Percentiles rank a stretch among this genome's conserved stretches.
phyloP scores from a whole-genome alignment of 2,888 invertebrate species.

The Erannis defoliaria region DNA sequence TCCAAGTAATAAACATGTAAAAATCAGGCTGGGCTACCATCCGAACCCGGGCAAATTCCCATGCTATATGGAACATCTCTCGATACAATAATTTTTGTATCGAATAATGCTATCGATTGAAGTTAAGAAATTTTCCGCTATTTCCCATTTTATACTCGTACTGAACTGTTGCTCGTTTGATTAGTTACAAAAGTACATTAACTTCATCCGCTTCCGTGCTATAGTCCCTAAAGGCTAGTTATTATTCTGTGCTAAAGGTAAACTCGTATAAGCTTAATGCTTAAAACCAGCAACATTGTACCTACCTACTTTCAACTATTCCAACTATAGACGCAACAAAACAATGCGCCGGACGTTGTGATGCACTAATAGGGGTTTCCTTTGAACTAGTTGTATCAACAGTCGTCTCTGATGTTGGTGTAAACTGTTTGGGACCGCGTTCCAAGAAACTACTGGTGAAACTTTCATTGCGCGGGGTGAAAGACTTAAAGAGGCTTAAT shows the following conservation, averaged over 20 bases:
- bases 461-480: constrained; percentile 8
- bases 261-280: background rate
- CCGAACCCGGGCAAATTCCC: no score
- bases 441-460: constrained; percentile 51
- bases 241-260: background rate
- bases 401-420: constrained; percentile 60
- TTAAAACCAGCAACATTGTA: constrained; percentile 17
- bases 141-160: no score
- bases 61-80: no score
- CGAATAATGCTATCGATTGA: no score
- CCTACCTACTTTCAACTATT: constrained; percentile 42
- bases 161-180: background rate
- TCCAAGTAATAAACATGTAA: no score
- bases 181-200: background rate
- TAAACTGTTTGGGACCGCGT: constrained; percentile 51
- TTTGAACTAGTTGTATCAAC: constrained; percentile 74
- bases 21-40: no score
- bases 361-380: constrained; percentile 77
- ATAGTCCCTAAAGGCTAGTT: no score
- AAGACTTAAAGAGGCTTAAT: background rate
- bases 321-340: constrained; percentile 65
- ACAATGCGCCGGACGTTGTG: constrained; percentile 73
- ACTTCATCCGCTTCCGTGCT: background rate
- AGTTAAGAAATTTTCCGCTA: no score
- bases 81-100: no score